Evolutionary conservation across 2,888 invertebrate genomes (phyloP), one percentile per base, ranked within the genome.

Genomic region (Apamea anceps): DNA sequence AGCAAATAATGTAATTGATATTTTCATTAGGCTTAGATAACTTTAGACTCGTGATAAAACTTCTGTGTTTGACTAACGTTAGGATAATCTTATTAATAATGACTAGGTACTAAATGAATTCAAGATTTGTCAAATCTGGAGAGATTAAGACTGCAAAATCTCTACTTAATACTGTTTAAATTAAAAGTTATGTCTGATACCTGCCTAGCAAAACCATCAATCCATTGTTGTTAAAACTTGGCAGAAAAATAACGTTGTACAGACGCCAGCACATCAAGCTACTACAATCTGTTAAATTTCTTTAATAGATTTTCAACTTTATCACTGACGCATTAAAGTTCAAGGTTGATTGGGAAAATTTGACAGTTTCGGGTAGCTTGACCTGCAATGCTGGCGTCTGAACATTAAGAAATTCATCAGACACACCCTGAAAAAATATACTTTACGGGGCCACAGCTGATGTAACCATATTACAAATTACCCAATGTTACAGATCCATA

Each of bases 21-120:
- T 71, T 77, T 57, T 77, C 15, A 67, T 68, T 45, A 37, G 8
- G 51, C 13, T 77, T 45, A 15, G 8, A 25, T 57, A 10, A 66
- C 78, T 51, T 67, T 4, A 71, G 45, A 37, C 10, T 57, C 42
- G 25, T 84, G 62, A 42, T 73, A n/a, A 48, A 65, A 21, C 15
- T 28, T 6, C 1, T 68, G n/a, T 15, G 28, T 32, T 5, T 6
- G 3, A 6, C 13, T 18, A 4, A 25, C n/a, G 21, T 37, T 21
- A 57, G 15, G 10, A 68, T 25, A 42, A 62, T 32, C 8, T 62
- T 79, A 25, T 37, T 5, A 67, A 60, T 25, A n/a, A 13, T 25
- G 4, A 51, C 18, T 2, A 21, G 51, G 51, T 18, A 21, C 21
- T 57, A 25, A 25, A 10, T 32, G 32, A 32, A 32, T n/a, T n/a